A percentile compares a stretch with the other conserved stretches of the same genome.
Conservation (phyloP, 2,113 vertebrate species). For the Verasper variegatus region DNA sequence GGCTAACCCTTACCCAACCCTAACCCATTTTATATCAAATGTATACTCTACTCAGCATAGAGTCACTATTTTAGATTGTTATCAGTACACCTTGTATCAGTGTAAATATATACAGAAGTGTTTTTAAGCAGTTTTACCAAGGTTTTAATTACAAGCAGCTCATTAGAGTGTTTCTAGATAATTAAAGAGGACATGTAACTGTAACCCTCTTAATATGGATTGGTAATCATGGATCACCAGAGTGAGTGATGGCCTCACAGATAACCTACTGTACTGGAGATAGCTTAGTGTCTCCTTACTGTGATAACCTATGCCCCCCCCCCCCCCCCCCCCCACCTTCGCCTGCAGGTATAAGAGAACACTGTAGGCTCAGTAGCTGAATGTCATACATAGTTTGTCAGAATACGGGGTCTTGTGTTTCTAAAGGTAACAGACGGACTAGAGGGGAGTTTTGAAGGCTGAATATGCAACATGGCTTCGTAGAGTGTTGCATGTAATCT, state of each 20-base stretch:
- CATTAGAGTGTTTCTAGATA: background rate
- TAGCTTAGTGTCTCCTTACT: conserved; percentile 49
- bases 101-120: background rate
- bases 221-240: conserved; percentile 15
- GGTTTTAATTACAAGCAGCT: background rate
- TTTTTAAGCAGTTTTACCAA: background rate
- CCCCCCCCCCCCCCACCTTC: background rate
- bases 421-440: background rate
- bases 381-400: background rate
- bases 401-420: background rate
- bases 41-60: background rate
- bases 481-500: too few species aligned
- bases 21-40: background rate
- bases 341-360: background rate
- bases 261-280: conserved; percentile 36
- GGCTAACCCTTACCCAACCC: too few species aligned
- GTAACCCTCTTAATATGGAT: conserved; percentile 32
- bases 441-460: too few species aligned
- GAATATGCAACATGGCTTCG: too few species aligned
- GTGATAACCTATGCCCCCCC: background rate
- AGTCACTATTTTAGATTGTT: background rate
- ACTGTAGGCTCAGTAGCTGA: background rate
- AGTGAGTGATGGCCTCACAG: conserved; percentile 17
- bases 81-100: background rate
- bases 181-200: conserved; percentile 20